These are phyloP conservation scores for Ptychoptera albimana DNA, from an alignment of 2,888 invertebrate species.

Conservation along the genomic window DNA sequence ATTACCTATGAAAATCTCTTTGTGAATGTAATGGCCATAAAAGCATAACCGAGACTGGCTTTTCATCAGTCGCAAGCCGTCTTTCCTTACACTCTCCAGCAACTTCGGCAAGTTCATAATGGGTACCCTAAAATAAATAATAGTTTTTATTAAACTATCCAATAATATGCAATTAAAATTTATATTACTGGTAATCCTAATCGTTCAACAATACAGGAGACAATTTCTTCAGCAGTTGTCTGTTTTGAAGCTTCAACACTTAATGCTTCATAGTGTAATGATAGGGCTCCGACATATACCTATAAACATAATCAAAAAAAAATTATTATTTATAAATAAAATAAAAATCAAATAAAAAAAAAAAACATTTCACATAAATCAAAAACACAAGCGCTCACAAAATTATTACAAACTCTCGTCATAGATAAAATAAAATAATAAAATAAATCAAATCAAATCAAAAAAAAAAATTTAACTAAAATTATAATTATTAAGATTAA, in stretches of 20 bases:
- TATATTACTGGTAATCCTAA: conserved; percentile 38
- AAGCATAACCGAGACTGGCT: conserved; percentile 69
- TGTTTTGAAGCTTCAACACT: conserved; percentile 84
- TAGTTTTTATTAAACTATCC: conserved; percentile 10
- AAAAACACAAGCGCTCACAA: too few relatives aligned
- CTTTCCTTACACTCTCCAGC: conserved; percentile 88
- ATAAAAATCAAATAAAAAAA: too few relatives aligned
- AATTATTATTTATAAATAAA: background rate
- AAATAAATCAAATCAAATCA: too few relatives aligned
- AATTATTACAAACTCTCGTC: too few relatives aligned
- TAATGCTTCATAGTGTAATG: conserved; percentile 75
- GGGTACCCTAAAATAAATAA: conserved; percentile 32
- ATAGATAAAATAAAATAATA: too few relatives aligned
- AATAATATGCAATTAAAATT: background rate
- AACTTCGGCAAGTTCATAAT: conserved; percentile 70
- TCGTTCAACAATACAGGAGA: conserved; percentile 70
- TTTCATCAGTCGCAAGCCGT: conserved; percentile 63
- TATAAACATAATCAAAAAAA: conserved; percentile 24
- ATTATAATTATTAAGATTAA: too few relatives aligned
- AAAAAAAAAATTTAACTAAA: too few relatives aligned
- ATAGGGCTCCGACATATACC: conserved; percentile 80
- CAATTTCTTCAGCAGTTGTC: conserved; percentile 82
- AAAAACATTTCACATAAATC: too few relatives aligned
- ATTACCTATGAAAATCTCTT: conserved; percentile 21
- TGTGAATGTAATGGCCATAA: conserved; percentile 56